phyloP scores from a whole-genome alignment of 2,113 vertebrate species.

The Lepus europaeus region DNA sequence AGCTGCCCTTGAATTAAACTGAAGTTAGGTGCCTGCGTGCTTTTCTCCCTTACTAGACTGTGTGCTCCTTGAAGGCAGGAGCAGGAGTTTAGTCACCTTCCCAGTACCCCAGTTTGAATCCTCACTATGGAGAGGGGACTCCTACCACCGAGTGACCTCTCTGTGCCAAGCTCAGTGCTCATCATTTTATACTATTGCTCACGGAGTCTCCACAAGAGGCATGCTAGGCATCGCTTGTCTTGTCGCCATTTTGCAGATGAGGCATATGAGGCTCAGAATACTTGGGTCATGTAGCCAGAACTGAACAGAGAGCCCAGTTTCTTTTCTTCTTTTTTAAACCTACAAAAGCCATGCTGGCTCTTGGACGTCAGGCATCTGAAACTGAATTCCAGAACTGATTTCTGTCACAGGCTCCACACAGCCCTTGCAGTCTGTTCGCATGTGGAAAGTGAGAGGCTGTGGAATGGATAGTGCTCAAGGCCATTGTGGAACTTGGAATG shows the following conservation, averaged over 20 bases:
- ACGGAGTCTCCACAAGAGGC: constrained; percentile 11
- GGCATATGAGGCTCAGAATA: neutral
- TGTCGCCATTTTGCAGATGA: neutral
- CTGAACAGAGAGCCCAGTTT: constrained; percentile 10
- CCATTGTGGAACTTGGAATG: constrained; percentile 19
- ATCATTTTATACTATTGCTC: constrained; percentile 3
- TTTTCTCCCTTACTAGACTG: neutral
- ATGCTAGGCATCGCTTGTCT: constrained; percentile 5
- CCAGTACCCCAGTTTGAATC: neutral
- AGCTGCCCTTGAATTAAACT: constrained; percentile 40
- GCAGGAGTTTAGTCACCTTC: constrained; percentile 41
- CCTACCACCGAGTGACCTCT: constrained; percentile 28
- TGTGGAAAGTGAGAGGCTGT: neutral
- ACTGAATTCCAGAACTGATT: constrained; percentile 57
- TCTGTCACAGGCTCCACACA: constrained; percentile 5
- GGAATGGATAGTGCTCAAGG: neutral
- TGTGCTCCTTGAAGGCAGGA: neutral
- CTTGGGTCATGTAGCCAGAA: constrained; percentile 46
- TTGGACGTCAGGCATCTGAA: neutral
- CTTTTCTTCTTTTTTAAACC: neutral
- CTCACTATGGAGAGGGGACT: neutral
- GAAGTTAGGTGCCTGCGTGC: constrained; percentile 30
- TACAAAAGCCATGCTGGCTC: neutral
- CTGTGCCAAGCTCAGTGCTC: neutral
- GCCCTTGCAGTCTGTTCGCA: constrained; percentile 21